Evolutionary conservation across 2,797 vertebrate genomes (phyloP).

Genomic region (Acestrorhynchus altus): DNA sequence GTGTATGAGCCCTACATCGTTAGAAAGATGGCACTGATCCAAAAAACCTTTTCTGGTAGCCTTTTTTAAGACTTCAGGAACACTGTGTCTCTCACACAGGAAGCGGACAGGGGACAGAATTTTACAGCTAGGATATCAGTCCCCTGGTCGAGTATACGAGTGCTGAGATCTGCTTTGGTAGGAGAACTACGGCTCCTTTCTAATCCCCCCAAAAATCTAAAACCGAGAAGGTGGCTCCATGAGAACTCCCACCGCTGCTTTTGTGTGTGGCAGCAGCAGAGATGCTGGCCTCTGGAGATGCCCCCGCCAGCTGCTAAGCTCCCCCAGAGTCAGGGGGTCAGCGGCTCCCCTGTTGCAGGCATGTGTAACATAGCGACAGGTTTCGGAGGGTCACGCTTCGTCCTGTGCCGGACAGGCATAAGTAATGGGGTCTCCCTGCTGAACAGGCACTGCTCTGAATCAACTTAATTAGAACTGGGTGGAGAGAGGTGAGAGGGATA

Average conservation of each 20-base stretch:
- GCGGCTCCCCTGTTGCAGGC: slow-evolving; percentile 67
- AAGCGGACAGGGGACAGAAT: slow-evolving; percentile 23
- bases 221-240: slow-evolving; percentile 12
- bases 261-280: slow-evolving; percentile 28
- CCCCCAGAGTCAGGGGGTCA: slow-evolving; percentile 58
- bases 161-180: background rate
- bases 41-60: background rate
- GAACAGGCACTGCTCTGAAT: slow-evolving; percentile 72
- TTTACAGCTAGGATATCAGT: slow-evolving; percentile 24
- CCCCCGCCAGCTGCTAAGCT: slow-evolving; percentile 72
- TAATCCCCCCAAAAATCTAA: slow-evolving; percentile 23
- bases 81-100: slow-evolving; percentile 23
- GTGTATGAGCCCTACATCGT: too few relatives aligned
- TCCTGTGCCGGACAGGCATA: slow-evolving; percentile 68
- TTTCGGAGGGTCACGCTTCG: slow-evolving; percentile 62
- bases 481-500: slow-evolving; percentile 26
- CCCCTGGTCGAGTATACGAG: slow-evolving; percentile 1
- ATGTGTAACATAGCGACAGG: slow-evolving; percentile 66
- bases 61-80: background rate
- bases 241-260: slow-evolving; percentile 26
- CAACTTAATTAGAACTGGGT: slow-evolving; percentile 74
- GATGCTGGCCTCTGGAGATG: slow-evolving; percentile 60
- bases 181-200: slow-evolving; percentile 2
- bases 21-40: background rate
- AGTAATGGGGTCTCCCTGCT: slow-evolving; percentile 70